Evolutionary conservation across 2,888 invertebrate genomes (phyloP), one percentile per base, ranked within the genome.

Genomic region (Pharmacophagus antenor): DNA sequence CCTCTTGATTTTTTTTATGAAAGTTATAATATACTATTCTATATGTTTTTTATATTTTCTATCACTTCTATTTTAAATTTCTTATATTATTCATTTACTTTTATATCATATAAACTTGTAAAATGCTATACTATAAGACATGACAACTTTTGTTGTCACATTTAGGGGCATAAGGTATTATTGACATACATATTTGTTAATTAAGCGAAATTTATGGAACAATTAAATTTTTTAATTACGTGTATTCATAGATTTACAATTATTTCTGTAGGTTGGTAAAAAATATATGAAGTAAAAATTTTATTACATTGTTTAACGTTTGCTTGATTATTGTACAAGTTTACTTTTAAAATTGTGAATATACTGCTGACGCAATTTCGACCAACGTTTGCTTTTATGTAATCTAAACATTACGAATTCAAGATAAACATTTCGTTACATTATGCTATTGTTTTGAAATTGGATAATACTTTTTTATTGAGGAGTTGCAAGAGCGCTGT

Each of bases 331-430:
- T 18, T 50, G 25, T 42, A 15, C 20, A 17, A n/a, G 44, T 57
- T 46, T 17, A 47, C 41, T 17, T 23, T 42, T 23, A 42, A 50
- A 48, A 51, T 58, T 52, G 22, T 20, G 8, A 18, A 8, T 20
- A 5, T 42, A 22, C 31, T 20, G 21, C 21, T 41, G 54, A 51
- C 56, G 41, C 42, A 58, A 58, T 18, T 17, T 7, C 15, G 31
- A 44, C 21, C 27, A 17, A 49, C 49, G 54, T 55, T 50, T 59
- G 49, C 54, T 50, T 54, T 59, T 50, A 59, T 44, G 31, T 59
- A 59, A 55, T 15, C 54, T 23, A 31, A 42, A 42, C 42, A 31
- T 44, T 31, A 52, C 52, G 52, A 48, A 58, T 41, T 31, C 37
- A 22, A 37, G 27, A 22, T 25, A 20, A 46, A n/a, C 17, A 21